Conservation (phyloP, 2,888 invertebrate genomes). For the Coecobrya sp. region DNA sequence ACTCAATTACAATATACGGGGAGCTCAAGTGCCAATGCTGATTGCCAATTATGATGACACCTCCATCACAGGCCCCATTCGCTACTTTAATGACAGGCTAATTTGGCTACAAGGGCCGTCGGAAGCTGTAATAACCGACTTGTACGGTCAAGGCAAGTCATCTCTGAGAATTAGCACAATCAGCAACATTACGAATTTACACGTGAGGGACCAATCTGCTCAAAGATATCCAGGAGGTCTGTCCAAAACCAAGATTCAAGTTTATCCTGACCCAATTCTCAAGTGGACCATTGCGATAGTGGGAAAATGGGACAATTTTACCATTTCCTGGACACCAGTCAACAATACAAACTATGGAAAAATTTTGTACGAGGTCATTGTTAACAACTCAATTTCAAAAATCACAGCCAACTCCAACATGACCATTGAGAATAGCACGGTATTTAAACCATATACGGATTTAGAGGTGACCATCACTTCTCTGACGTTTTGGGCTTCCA, state of each 20-base stretch:
- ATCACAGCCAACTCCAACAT: slow-evolving; percentile 87
- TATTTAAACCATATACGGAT: slow-evolving; percentile 87
- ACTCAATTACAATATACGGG: slow-evolving; percentile 81
- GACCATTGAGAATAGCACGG: slow-evolving; percentile 83
- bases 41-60: slow-evolving; percentile 89
- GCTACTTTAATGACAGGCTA: slow-evolving; percentile 93
- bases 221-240: slow-evolving; percentile 89
- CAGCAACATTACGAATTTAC: slow-evolving; percentile 84
- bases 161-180: slow-evolving; percentile 86
- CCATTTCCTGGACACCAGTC: slow-evolving; percentile 94
- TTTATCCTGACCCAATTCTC: slow-evolving; percentile 93
- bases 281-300: slow-evolving; percentile 91
- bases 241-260: slow-evolving; percentile 88
- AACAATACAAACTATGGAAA: slow-evolving; percentile 93
- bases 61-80: slow-evolving; percentile 89
- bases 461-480: slow-evolving; percentile 93
- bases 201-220: slow-evolving; percentile 92
- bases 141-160: slow-evolving; percentile 92
- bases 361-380: slow-evolving; percentile 92
- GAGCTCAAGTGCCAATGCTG: slow-evolving; percentile 79
- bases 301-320: slow-evolving; percentile 94
- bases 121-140: slow-evolving; percentile 93
- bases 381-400: slow-evolving; percentile 85
- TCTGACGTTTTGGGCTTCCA: slow-evolving; percentile 95
- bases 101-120: slow-evolving; percentile 94